phyloP scores from a whole-genome alignment of 2,113 vertebrate species.

The Oncorhynchus mykiss region DNA sequence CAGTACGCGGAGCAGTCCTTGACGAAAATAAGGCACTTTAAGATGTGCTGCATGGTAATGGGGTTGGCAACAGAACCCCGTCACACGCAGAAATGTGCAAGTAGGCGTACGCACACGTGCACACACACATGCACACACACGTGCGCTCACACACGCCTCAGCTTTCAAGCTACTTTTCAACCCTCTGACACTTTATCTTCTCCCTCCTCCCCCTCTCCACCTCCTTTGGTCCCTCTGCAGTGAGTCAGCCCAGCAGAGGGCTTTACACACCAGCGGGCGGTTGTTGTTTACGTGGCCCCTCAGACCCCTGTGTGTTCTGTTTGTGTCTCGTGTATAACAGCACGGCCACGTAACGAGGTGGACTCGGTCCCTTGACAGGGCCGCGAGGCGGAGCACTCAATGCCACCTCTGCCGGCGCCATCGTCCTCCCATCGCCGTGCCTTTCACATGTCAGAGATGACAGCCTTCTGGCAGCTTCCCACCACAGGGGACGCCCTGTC shows the following conservation, averaged over 20 bases:
- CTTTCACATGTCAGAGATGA: constrained; percentile 21
- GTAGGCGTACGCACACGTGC: not conserved
- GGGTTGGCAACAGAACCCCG: constrained; percentile 24
- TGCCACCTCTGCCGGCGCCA: no score
- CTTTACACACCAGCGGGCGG: no score
- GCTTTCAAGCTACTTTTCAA: not conserved
- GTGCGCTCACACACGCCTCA: not conserved
- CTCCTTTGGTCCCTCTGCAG: not conserved
- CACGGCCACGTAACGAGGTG: not conserved
- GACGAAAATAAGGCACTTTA: constrained; percentile 30
- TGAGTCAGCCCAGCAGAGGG: not conserved
- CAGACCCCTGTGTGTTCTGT: not conserved
- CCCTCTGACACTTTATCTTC: not conserved
- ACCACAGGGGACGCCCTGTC: constrained; percentile 29
- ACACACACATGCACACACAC: constrained; percentile 12
- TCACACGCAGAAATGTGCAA: constrained; percentile 17
- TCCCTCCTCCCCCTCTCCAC: not conserved
- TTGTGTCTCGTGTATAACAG: not conserved
- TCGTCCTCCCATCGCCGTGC: constrained; percentile 1
- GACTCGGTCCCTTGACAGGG: not conserved
- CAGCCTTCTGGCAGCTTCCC: constrained; percentile 24
- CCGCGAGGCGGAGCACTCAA: not conserved
- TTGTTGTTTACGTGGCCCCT: constrained; percentile 1
- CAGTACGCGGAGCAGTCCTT: constrained; percentile 9
- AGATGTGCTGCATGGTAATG: constrained; percentile 30